Base-by-base conservation (phyloP, 1,140 invertebrate genomes). In the Drosophila auraria region DNA sequence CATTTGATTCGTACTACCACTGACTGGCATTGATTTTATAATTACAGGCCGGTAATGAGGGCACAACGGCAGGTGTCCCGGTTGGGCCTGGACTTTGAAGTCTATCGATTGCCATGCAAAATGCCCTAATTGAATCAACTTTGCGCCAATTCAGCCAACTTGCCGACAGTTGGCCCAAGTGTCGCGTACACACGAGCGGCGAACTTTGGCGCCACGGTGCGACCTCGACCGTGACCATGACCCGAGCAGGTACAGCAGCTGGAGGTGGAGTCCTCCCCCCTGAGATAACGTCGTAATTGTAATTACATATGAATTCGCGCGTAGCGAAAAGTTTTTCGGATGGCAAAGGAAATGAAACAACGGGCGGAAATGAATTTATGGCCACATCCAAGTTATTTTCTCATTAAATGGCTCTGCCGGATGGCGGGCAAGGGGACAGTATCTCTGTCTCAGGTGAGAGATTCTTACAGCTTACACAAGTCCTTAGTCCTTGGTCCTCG, bases 281-380 rank as follows among this genome's bases (percentile, higher is more conserved):
- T 25, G 54, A 78, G 68, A 79, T 80, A 78, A 60, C 69, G 23
- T 44, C 70, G 78, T 90, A 89, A 87, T 87, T 87, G 84, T 89
- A 89, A 90, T 90, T 84, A 90, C 81, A 82, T 69, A 89, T 66
- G 66, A 72, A 79, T 79, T 79, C 76, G 54, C 76, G 76, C 77
- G 75, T 78, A 70, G 74, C 75, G 64, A 70, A 61, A 78, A 78
- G 30, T 78, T 78, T 76, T 61, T 25, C 74, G 57, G 27, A 47
- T 68, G 17, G 60, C 60, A 8, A 63, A 72, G 63, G 69, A 80
- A 81, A 73, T 84, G 78, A 79, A 83, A 72, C 74, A 70, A 74
- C 60, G 68, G 58, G 62, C 75, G 78, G 79, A 86, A 87, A 82
- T 86, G 66, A 86, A 86, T 86, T 86, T 87, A 87, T 86, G 83